phyloP scores from a whole-genome alignment of 2,888 invertebrate species.

The Pheosia gnoma region DNA sequence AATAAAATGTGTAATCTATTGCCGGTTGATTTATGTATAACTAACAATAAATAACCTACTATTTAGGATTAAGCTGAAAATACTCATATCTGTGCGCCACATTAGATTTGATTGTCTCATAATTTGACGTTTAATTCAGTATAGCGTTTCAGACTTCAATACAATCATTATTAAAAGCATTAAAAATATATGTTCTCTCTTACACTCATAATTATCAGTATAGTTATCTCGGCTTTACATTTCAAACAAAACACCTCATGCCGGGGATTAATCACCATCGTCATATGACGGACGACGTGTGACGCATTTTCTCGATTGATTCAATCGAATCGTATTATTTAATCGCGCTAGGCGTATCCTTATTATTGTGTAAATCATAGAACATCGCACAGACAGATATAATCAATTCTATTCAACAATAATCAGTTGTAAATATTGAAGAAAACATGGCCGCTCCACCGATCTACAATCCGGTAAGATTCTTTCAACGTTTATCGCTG shows the following conservation, averaged over 20 bases:
- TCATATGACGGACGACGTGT: constrained; percentile 62
- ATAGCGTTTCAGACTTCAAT: not conserved
- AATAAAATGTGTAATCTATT: no score
- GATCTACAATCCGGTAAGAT: constrained; percentile 74
- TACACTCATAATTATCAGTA: not conserved
- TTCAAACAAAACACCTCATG: constrained; percentile 22
- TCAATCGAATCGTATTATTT: constrained; percentile 49
- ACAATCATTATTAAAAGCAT: not conserved
- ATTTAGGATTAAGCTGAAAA: no score
- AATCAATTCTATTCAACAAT: constrained; percentile 7
- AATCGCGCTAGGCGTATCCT: constrained; percentile 56
- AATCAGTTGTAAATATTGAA: constrained; percentile 23
- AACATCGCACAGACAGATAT: constrained; percentile 16
- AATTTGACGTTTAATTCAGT: not conserved
- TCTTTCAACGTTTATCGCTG: constrained; percentile 17
- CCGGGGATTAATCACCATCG: constrained; percentile 36
- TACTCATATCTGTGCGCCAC: no score
- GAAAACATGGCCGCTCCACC: constrained; percentile 65
- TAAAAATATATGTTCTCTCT: constrained; percentile 13
- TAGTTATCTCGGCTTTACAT: constrained; percentile 12
- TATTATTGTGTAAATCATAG: constrained; percentile 42
- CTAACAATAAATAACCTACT: no score
- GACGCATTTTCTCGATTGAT: constrained; percentile 60
- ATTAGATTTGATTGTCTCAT: not conserved
- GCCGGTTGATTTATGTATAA: no score